Evolutionary conservation across 2,888 invertebrate species (phyloP).

Genomic region (Meiosimyza decipiens): DNA sequence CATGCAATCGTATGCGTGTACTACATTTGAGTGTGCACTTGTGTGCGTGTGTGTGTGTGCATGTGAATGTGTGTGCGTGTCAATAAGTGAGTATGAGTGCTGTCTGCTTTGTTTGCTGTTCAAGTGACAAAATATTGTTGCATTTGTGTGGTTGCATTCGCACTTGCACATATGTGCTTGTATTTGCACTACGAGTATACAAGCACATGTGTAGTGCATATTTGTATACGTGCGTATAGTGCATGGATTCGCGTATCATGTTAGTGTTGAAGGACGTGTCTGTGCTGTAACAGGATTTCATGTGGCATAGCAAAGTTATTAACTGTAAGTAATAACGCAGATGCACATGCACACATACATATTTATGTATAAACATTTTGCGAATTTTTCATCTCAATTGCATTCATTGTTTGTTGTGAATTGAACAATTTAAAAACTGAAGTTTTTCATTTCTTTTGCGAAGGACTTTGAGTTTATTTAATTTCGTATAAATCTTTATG

Average conservation of each 20-base stretch:
- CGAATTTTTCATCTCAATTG: neutral
- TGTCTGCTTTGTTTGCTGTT: too few relatives aligned
- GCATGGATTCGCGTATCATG: too few relatives aligned
- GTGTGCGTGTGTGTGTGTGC: neutral
- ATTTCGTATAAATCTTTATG: too few relatives aligned
- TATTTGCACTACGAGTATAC: neutral
- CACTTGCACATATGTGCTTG: neutral
- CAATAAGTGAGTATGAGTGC: too few relatives aligned
- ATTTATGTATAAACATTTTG: neutral
- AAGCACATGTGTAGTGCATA: neutral
- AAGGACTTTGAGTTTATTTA: too few relatives aligned
- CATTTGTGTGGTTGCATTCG: neutral
- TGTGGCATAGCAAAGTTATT: neutral
- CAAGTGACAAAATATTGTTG: too few relatives aligned
- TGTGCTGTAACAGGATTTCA: constrained; percentile 1
- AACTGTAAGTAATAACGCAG: constrained; percentile 24
- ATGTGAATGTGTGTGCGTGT: neutral
- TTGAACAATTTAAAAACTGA: too few relatives aligned
- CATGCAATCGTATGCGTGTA: neutral
- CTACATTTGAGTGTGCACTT: neutral
- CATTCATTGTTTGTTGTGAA: too few relatives aligned
- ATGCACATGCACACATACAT: constrained; percentile 8
- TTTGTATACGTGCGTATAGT: too few relatives aligned
- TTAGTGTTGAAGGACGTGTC: constrained; percentile 21
- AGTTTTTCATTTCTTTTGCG: too few relatives aligned